Evolutionary conservation across 2,113 vertebrate genomes (phyloP).

Genomic region (Pollachius pollachius): DNA sequence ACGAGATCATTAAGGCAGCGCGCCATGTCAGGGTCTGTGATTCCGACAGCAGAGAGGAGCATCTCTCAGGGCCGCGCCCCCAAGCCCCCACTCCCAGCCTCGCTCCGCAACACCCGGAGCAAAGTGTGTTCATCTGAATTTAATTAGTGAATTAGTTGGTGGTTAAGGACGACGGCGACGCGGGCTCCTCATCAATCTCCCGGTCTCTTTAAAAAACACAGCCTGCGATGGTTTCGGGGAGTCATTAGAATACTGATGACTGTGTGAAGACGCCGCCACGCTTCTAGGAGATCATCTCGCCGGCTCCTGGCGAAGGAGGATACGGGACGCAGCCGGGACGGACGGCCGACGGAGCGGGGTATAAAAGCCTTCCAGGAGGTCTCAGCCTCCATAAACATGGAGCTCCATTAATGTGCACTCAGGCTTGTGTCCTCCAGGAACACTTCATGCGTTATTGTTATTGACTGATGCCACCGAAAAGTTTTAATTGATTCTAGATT

Average conservation of each 20-base stretch:
- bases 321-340: slow-evolving; percentile 12
- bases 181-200: slow-evolving; percentile 78
- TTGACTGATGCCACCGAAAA: slow-evolving; percentile 21
- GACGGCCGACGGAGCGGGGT: slow-evolving; percentile 60
- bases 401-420: slow-evolving; percentile 58
- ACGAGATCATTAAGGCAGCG: too few species aligned
- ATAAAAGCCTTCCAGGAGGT: slow-evolving; percentile 60
- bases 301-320: slow-evolving; percentile 36
- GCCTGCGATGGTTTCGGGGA: slow-evolving; percentile 59
- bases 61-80: not conserved
- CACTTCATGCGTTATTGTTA: slow-evolving; percentile 53
- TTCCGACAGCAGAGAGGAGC: slow-evolving; percentile 47
- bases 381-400: slow-evolving; percentile 25
- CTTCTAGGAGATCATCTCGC: slow-evolving; percentile 30
- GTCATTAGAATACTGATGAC: slow-evolving; percentile 75
- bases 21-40: too few species aligned
- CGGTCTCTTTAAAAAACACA: slow-evolving; percentile 78
- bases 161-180: slow-evolving; percentile 71
- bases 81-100: too few species aligned
- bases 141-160: slow-evolving; percentile 83
- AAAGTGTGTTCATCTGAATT: slow-evolving; percentile 75
- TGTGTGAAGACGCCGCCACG: slow-evolving; percentile 64
- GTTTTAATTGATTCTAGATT: slow-evolving; percentile 42
- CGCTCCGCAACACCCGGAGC: slow-evolving; percentile 68
- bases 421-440: slow-evolving; percentile 50